Conservation (phyloP, 2,113 vertebrate species). For the Sturnus vulgaris region DNA sequence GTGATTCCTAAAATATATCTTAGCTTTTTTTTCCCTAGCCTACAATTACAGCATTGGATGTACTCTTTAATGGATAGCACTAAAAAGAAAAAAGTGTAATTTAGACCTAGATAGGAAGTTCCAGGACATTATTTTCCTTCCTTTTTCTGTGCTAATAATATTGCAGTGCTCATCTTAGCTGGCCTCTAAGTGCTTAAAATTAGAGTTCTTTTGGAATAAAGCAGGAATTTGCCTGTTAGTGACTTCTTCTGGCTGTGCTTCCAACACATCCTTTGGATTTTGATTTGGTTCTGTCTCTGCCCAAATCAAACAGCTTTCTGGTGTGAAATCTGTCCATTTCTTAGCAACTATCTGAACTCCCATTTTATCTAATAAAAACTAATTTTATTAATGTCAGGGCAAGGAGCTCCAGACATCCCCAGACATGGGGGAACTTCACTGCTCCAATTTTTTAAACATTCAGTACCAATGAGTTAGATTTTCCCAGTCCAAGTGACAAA, state of each 20-base stretch:
- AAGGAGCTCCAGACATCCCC: background rate
- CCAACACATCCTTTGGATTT: background rate
- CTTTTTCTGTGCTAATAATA: background rate
- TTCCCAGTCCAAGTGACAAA: background rate
- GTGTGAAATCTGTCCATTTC: background rate
- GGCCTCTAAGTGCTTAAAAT: background rate
- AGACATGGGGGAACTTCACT: fast-evolving
- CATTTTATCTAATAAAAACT: too few relatives aligned
- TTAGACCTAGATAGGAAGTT: background rate
- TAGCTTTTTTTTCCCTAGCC: background rate
- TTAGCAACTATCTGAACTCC: background rate
- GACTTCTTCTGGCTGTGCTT: background rate
- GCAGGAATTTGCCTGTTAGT: background rate
- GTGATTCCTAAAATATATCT: background rate
- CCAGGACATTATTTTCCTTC: background rate
- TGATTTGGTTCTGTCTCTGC: background rate
- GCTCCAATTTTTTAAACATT: background rate
- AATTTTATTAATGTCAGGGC: background rate
- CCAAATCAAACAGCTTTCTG: background rate
- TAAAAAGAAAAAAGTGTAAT: background rate
- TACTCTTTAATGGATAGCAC: background rate
- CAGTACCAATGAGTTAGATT: slow-evolving; percentile 11
- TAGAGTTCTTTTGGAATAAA: background rate
- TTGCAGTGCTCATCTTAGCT: background rate
- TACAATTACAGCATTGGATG: background rate